Evolutionary conservation across 2,113 vertebrate species (phyloP), one percentile per base, ranked within the genome.

Genomic region (Callorhinus ursinus): DNA sequence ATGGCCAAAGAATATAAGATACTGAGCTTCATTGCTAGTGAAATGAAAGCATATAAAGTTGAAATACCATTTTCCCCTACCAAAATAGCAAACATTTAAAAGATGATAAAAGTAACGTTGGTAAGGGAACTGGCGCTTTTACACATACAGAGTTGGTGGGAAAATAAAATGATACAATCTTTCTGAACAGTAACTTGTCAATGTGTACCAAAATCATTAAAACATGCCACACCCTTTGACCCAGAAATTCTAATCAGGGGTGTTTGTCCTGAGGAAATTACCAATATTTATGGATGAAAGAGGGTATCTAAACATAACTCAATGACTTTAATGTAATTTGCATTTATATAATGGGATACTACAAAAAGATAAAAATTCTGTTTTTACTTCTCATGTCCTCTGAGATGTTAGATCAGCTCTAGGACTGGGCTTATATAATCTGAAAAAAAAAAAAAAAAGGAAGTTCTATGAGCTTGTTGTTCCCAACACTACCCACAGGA

Each of bases 1-100:
- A 93, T 84, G 63, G 69, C 33, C 63, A 94, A 81, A 96, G 39
- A 79, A 92, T 46, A 86, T 80, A 95, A 97, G 93, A 42, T 93
- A 63, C 9, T 71, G 59, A 88, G 49, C 42, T 81, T 93, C 88
- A 65, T 72, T 76, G 85, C 28, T 65, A 95, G 81, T 77, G 28
- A 92, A 86, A 67, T 59, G 74, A 76, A 89, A 74, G 33, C 28
- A 49, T 88, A 65, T 93, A 90, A 89, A 94, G 91, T 79, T 16
- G 71, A 84, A 46, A 82, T 55, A 63, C 9, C 11, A 67, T 90
- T 93, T 96, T 90, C 57, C 51, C n/a, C 36, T 65, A 84, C 83
- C n/a, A 88, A 95, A 92, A 92, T 49, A 84, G 46, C 42, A 89
- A 95, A 67, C 49, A 79, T 82, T 94, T 28, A 92, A 91, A 92